Percentiles rank a stretch among this genome's conserved stretches.
phyloP scores from a whole-genome alignment of 2,113 vertebrate genomes.

The Epinephelus lanceolatus region DNA sequence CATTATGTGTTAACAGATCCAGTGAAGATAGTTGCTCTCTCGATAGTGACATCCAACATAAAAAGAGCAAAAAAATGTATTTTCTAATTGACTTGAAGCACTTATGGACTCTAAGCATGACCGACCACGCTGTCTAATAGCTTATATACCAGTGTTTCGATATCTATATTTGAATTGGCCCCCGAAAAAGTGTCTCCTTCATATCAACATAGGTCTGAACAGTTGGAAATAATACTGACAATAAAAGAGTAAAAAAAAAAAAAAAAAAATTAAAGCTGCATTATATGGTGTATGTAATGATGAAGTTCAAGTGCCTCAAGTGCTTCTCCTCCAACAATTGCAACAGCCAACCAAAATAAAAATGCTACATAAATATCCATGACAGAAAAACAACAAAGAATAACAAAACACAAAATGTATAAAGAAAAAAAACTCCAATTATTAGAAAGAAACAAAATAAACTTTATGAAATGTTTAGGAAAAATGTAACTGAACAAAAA shows the following conservation, averaged over 20 bases:
- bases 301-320: constrained; percentile 67
- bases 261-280: constrained; percentile 44
- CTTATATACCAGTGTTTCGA: constrained; percentile 65
- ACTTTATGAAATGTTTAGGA: constrained; percentile 64
- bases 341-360: constrained; percentile 47
- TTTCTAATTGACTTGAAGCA: constrained; percentile 49
- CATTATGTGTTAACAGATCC: constrained; percentile 15
- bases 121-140: constrained; percentile 60
- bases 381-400: constrained; percentile 58
- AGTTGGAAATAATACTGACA: constrained; percentile 76
- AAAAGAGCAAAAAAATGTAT: constrained; percentile 28
- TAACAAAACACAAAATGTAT: constrained; percentile 55
- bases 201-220: constrained; percentile 52
- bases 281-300: constrained; percentile 41
- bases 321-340: constrained; percentile 50
- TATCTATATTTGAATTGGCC: constrained; percentile 71
- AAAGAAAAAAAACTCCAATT: constrained; percentile 32
- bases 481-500: constrained; percentile 33
- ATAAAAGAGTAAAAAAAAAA: constrained; percentile 38
- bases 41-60: constrained; percentile 17
- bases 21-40: constrained; percentile 23
- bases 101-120: constrained; percentile 53
- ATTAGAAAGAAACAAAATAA: constrained; percentile 48
- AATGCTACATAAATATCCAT: constrained; percentile 46
- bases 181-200: constrained; percentile 68